Conservation (phyloP, 2,797 vertebrate species). For the Picus viridis region DNA sequence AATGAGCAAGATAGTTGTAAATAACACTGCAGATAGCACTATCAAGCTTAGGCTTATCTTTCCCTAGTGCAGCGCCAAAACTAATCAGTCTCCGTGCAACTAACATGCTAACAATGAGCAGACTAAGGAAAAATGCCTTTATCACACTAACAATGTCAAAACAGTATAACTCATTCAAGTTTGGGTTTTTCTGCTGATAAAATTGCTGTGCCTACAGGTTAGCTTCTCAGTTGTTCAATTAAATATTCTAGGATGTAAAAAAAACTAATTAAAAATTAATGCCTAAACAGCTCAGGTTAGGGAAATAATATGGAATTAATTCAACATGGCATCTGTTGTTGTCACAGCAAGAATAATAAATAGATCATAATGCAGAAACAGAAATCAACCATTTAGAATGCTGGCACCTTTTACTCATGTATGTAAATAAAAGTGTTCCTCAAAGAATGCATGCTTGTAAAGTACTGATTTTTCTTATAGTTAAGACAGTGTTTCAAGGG, state of each 20-base stretch:
- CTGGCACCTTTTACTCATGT: neutral
- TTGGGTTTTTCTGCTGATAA: neutral
- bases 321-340: neutral
- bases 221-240: neutral
- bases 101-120: neutral
- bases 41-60: neutral
- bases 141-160: constrained; percentile 13
- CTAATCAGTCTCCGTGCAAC: neutral
- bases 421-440: neutral
- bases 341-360: neutral
- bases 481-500: neutral
- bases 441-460: neutral
- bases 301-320: neutral
- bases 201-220: neutral
- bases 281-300: neutral
- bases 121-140: constrained; percentile 2
- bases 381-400: neutral
- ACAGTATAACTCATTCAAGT: constrained; percentile 17
- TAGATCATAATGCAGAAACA: neutral
- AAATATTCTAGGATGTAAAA: neutral
- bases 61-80: constrained; percentile 2
- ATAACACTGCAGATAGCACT: neutral
- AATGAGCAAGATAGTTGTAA: neutral
- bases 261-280: neutral
- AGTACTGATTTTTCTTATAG: neutral